Evolutionary conservation across 1,140 invertebrate genomes (phyloP).

Genomic region (Amphibalanus amphitrite): DNA sequence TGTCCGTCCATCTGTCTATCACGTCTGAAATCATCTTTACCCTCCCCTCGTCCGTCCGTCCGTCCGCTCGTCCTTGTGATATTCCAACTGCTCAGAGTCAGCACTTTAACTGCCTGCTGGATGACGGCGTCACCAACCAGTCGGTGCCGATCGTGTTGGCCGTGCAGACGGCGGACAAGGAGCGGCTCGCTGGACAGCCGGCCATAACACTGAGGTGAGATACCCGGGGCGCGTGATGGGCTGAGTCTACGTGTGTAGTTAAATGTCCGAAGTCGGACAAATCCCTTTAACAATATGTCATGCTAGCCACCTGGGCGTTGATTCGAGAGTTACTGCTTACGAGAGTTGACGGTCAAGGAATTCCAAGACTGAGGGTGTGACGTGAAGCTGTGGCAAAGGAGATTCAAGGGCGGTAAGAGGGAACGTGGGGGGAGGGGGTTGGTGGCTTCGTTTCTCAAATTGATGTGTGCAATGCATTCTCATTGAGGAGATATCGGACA

Average conservation of each 20-base stretch:
- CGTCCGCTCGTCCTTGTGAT: not conserved
- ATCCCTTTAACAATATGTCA: not conserved
- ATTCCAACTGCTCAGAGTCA: conserved; percentile 38
- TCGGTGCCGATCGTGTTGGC: conserved; percentile 90
- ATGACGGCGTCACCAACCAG: conserved; percentile 57
- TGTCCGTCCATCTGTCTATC: not conserved
- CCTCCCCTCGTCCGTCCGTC: not conserved
- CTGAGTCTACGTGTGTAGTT: not conserved
- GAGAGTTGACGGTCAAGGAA: no score
- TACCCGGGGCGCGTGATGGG: not conserved
- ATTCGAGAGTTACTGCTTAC: no score
- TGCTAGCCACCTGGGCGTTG: no score
- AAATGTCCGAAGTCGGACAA: not conserved
- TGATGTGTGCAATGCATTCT: no score
- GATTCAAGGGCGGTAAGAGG: no score
- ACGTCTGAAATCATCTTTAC: no score
- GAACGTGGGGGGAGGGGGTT: no score
- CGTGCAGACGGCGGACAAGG: conserved; percentile 50
- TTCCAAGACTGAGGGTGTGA: no score
- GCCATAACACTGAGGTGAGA: conserved; percentile 40
- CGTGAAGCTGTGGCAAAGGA: no score
- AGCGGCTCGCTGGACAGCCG: conserved; percentile 41
- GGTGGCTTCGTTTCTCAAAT: no score
- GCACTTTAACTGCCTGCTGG: conserved; percentile 79
- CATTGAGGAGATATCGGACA: no score